phyloP scores from a whole-genome alignment of 2,888 invertebrate species.

The Clostera curtula region DNA sequence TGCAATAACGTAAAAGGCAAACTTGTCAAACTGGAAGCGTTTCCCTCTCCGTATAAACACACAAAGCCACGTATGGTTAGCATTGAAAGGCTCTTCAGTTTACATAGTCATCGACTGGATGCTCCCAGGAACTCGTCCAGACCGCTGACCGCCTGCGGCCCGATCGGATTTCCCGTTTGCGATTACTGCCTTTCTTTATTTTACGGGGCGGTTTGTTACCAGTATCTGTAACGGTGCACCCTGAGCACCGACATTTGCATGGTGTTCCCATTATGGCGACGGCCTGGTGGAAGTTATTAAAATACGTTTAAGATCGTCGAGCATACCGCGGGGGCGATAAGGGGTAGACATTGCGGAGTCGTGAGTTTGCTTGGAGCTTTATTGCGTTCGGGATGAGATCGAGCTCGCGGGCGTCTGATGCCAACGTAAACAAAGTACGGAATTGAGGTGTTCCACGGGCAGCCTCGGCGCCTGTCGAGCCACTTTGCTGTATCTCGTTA shows the following conservation, averaged over 20 bases:
- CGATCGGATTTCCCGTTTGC: constrained; percentile 61
- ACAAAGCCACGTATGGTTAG: no score
- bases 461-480: constrained; percentile 34
- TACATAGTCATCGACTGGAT: constrained; percentile 35
- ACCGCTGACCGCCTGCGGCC: constrained; percentile 36
- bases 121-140: constrained; percentile 30
- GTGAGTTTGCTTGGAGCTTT: constrained; percentile 64
- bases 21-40: no score
- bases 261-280: constrained; percentile 60
- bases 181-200: constrained; percentile 67
- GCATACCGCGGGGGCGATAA: constrained; percentile 60
- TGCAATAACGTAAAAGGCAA: no score
- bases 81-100: no score
- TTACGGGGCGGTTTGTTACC: constrained; percentile 54
- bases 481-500: constrained; percentile 44
- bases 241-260: constrained; percentile 61
- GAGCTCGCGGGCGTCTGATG: constrained; percentile 40
- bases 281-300: constrained; percentile 65
- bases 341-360: constrained; percentile 61
- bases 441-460: constrained; percentile 55
- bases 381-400: constrained; percentile 65
- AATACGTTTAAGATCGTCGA: constrained; percentile 65
- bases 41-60: no score
- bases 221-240: constrained; percentile 61
- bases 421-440: constrained; percentile 56